Evolutionary conservation across 2,797 vertebrate species (phyloP).

Genomic region (Sorex maritimensis): DNA sequence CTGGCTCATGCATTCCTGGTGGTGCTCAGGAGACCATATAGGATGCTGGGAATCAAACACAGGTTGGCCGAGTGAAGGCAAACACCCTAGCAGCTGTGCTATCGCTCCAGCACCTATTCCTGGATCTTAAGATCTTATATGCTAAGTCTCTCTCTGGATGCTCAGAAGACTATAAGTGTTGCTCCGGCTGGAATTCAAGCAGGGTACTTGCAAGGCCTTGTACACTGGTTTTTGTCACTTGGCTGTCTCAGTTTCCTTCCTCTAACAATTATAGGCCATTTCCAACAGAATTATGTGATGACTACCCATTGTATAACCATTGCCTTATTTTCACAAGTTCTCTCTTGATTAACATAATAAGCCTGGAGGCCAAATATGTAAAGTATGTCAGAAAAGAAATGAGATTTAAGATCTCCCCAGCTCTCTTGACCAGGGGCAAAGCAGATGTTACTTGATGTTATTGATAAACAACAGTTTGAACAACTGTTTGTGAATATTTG

Average conservation of each 20-base stretch:
- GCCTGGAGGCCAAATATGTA: conserved; percentile 9
- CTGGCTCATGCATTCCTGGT: too few species aligned
- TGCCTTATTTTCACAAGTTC: background rate
- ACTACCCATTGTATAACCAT: background rate
- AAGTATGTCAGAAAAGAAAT: conserved; percentile 21
- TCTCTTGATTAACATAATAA: conserved; percentile 26
- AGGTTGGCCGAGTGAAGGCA: too few species aligned
- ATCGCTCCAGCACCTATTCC: too few species aligned
- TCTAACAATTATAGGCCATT: conserved; percentile 4
- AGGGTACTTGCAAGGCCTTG: too few species aligned
- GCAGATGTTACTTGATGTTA: conserved; percentile 63
- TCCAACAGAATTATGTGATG: background rate
- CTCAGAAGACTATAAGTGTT: too few species aligned
- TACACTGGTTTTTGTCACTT: background rate
- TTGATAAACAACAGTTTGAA: conserved; percentile 80
- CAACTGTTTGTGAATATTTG: conserved; percentile 84
- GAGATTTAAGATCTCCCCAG: background rate
- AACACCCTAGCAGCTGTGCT: too few species aligned
- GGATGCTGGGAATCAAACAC: too few species aligned
- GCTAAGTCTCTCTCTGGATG: too few species aligned
- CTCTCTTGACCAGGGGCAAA: conserved; percentile 39
- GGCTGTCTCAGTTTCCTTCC: background rate
- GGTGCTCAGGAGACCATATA: too few species aligned
- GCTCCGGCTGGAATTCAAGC: too few species aligned
- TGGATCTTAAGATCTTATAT: too few species aligned